Conservation (phyloP, 2,888 invertebrate genomes). For the Perithous albicinctus region DNA sequence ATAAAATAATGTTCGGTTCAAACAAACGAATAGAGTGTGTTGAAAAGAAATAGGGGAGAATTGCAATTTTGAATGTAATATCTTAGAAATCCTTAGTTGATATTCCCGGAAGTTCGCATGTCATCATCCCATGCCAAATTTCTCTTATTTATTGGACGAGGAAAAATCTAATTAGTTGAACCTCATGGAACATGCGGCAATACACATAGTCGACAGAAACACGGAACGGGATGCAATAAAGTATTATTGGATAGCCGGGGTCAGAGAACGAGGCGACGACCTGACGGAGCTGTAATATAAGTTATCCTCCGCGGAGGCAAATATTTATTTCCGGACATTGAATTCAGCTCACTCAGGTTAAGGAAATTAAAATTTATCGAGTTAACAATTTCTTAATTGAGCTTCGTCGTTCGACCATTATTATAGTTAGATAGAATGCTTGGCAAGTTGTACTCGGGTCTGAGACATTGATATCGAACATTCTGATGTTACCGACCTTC, state of each 20-base stretch:
- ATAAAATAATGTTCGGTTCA: too few relatives aligned
- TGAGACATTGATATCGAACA: too few relatives aligned
- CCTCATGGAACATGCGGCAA: constrained; percentile 11
- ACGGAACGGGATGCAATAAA: constrained; percentile 73
- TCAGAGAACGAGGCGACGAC: constrained; percentile 63
- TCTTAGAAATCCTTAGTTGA: background rate
- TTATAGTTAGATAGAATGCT: too few relatives aligned
- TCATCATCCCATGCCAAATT: background rate
- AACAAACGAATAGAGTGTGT: too few relatives aligned
- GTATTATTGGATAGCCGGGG: constrained; percentile 73
- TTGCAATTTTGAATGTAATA: background rate
- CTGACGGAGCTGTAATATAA: constrained; percentile 75
- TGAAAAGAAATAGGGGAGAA: background rate
- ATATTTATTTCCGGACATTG: constrained; percentile 77
- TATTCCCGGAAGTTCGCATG: background rate
- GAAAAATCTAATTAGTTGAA: constrained; percentile 33
- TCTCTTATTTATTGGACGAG: background rate
- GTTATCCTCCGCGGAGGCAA: constrained; percentile 71
- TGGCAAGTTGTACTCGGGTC: too few relatives aligned
- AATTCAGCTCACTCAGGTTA: background rate
- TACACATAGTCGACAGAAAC: constrained; percentile 22
- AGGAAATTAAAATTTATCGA: background rate
- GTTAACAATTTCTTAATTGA: too few relatives aligned
- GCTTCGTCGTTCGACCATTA: too few relatives aligned
- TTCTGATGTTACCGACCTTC: too few relatives aligned